Percentiles rank a stretch among this genome's conserved stretches.
Evolutionary conservation across 2,888 invertebrate genomes (phyloP).

Genomic region (Brachypterus glaber): DNA sequence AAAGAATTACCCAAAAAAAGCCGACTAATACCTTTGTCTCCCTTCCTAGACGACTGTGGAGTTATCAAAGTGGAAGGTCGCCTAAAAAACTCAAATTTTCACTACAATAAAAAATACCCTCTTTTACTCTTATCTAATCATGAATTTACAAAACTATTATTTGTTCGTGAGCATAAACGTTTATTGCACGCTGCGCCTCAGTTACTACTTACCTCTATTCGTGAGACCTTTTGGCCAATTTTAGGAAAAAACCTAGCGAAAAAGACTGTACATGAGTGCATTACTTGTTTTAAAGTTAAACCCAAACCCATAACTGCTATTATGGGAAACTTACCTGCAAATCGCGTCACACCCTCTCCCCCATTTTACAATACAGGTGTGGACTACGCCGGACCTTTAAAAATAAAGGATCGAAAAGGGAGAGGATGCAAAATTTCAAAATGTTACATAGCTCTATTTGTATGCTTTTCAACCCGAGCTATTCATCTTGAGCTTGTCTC

Average conservation of each 20-base stretch:
- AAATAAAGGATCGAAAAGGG: slow-evolving; percentile 17
- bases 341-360: slow-evolving; percentile 11
- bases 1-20: too few relatives aligned
- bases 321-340: slow-evolving; percentile 23
- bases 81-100: slow-evolving; percentile 16
- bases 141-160: slow-evolving; percentile 12
- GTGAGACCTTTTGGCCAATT: slow-evolving; percentile 20
- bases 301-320: slow-evolving; percentile 13
- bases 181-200: slow-evolving; percentile 17
- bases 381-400: slow-evolving; percentile 23
- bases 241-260: slow-evolving; percentile 14
- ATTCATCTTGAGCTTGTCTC: slow-evolving; percentile 26
- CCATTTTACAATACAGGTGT: slow-evolving; percentile 18
- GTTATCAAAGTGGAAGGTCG: slow-evolving; percentile 28
- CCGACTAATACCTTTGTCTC: too few relatives aligned
- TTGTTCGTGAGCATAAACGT: slow-evolving; percentile 6
- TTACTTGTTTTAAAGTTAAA: slow-evolving; percentile 16
- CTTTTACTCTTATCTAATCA: slow-evolving; percentile 15
- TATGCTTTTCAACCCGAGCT: slow-evolving; percentile 23
- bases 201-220: slow-evolving; percentile 15
- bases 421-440: slow-evolving; percentile 18
- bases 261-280: slow-evolving; percentile 13
- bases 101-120: slow-evolving; percentile 5
- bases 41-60: slow-evolving; percentile 20
- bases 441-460: slow-evolving; percentile 18